Percentiles rank a stretch among this genome's conserved stretches.
Evolutionary conservation across 1,140 invertebrate genomes (phyloP).

Genomic region (Solenopsis invicta): DNA sequence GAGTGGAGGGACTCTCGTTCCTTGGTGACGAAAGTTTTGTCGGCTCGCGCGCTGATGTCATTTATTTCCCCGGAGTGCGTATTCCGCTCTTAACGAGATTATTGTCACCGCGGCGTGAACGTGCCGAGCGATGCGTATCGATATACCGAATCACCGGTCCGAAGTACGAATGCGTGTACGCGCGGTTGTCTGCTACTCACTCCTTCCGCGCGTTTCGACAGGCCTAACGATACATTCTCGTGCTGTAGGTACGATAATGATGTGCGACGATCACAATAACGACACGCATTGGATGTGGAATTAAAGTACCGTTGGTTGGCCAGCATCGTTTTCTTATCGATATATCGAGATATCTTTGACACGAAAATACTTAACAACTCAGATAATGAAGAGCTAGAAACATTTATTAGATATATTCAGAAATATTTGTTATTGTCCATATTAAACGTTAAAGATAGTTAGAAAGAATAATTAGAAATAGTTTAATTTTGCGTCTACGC

Average conservation of each 20-base stretch:
- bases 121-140: slow-evolving; percentile 68
- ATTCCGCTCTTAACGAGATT: slow-evolving; percentile 76
- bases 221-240: slow-evolving; percentile 66
- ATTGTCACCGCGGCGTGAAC: slow-evolving; percentile 71
- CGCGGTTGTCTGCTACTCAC: slow-evolving; percentile 36
- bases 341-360: slow-evolving; percentile 32
- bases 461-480: background rate
- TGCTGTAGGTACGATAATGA: slow-evolving; percentile 53
- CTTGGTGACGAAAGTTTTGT: slow-evolving; percentile 69
- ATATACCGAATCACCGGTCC: slow-evolving; percentile 70
- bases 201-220: slow-evolving; percentile 49
- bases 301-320: slow-evolving; percentile 59
- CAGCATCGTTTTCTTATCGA: slow-evolving; percentile 32
- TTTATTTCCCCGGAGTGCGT: slow-evolving; percentile 72
- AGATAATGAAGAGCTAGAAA: slow-evolving; percentile 5
- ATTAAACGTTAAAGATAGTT: background rate
- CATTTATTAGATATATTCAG: slow-evolving; percentile 17
- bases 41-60: slow-evolving; percentile 60
- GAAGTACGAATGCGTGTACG: slow-evolving; percentile 57
- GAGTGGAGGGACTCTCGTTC: slow-evolving; percentile 46
- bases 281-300: slow-evolving; percentile 1
- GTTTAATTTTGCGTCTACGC: background rate
- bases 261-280: slow-evolving; percentile 54
- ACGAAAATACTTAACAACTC: slow-evolving; percentile 12
- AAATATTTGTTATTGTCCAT: background rate